These are phyloP conservation scores for Polypedilum pembai DNA, from an alignment of 1,140 invertebrate genomes.

Conservation along the genomic window DNA sequence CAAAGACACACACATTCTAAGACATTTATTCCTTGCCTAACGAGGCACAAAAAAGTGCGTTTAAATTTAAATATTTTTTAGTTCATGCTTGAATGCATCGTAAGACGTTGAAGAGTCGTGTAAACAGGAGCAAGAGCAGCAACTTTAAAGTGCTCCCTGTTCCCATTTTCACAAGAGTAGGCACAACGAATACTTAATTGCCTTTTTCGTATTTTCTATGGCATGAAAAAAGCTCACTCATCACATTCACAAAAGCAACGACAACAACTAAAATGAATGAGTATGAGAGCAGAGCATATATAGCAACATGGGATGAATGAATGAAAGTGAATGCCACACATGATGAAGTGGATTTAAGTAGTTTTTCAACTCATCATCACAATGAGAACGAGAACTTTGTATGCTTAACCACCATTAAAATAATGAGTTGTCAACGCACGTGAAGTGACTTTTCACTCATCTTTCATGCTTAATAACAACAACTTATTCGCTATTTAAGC, in stretches of 20 bases:
- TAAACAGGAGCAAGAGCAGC: background rate
- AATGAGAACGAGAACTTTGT: background rate
- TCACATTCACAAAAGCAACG: background rate
- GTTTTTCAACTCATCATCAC: background rate
- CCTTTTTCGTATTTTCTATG: background rate
- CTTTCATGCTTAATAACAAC: background rate
- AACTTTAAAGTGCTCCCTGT: constrained; percentile 7
- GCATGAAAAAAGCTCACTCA: constrained; percentile 5
- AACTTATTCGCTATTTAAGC: background rate
- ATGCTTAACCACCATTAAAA: background rate
- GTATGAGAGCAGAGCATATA: background rate
- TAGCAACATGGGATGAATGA: background rate
- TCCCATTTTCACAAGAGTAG: background rate
- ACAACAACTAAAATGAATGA: background rate
- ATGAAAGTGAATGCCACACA: background rate
- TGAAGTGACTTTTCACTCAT: background rate
- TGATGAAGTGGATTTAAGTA: constrained; percentile 8
- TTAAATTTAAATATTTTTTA: constrained; percentile 29
- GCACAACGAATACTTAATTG: constrained; percentile 13
- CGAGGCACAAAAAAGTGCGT: background rate
- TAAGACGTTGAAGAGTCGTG: background rate
- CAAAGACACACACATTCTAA: background rate
- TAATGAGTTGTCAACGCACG: constrained; percentile 7
- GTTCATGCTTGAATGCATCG: background rate
- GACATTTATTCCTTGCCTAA: background rate